Base-by-base conservation (phyloP, 1,140 invertebrate species). In the Hylaeus volcanicus region DNA sequence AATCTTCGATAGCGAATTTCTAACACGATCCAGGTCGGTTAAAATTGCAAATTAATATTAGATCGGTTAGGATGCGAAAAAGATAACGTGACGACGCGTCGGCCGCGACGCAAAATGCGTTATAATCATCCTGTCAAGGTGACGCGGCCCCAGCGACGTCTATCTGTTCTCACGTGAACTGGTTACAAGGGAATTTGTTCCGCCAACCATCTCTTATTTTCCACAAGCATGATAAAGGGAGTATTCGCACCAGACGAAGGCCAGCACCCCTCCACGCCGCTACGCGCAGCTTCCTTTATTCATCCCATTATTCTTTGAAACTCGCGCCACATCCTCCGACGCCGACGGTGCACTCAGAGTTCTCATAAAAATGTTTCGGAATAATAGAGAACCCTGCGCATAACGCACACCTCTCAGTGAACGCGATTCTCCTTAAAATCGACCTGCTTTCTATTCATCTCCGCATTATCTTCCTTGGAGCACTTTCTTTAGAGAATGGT, bases 271-370 rank as follows among this genome's bases (percentile, higher is more conserved):
- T 15, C 8, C 15, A 3, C 60, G 6, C 45, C n/a, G 3, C 43
- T 4, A 65, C 3, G 48, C 56, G 39, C 26, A 37, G 64, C 41
- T 71, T 61, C 58, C 63, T 81, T 84, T 81, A 85, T 84, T 73
- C 83, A 66, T 48, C 37, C 68, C 58, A 58, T 81, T 86, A 86
- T 84, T 86, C 79, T 84, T 81, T 70, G 53, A 61, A 56, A 58
- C 41, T 72, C 48, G 60, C 60, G 61, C 45, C 48, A 12, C 45
- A 61, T 66, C 51, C 58, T 26, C 53, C 63, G 55, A 56, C 39
- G n/a, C 53, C 63, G 55, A 56, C 45, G 26, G 12, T 8, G 41
- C n/a, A 39, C 11, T 37, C 48, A 81, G 68, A 74, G 53, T 84
- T 84, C 81, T 81, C 60, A 65, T 74, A 74, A 84, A 81, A 84